These are phyloP conservation scores for Arvicanthis niloticus DNA, from an alignment of 2,113 vertebrate species.

Conservation along the genomic window DNA sequence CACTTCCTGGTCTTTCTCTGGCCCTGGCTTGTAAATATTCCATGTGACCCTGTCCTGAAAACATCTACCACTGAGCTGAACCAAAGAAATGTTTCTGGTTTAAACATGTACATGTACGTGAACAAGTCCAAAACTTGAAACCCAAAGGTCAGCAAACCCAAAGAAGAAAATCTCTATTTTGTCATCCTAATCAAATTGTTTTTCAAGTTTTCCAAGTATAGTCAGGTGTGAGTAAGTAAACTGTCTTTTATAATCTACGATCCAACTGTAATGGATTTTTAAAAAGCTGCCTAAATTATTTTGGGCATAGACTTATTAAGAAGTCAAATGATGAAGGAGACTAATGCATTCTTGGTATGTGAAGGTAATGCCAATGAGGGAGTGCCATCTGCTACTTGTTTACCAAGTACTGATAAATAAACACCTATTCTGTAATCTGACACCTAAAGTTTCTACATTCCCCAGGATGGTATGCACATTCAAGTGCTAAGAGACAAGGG, in stretches of 20 bases:
- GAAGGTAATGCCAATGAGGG: not conserved
- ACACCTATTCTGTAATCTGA: not conserved
- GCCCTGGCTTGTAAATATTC: not conserved
- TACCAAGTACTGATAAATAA: not conserved
- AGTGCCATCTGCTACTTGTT: not conserved
- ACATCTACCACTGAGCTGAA: not conserved
- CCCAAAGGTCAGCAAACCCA: not conserved
- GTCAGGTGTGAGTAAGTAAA: not conserved
- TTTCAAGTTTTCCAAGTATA: not conserved
- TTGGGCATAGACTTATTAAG: not conserved
- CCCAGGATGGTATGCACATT: not conserved
- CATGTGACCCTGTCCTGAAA: not conserved
- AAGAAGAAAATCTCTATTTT: slow-evolving; percentile 15
- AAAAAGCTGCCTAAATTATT: slow-evolving; percentile 3
- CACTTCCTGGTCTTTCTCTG: slow-evolving; percentile 47
- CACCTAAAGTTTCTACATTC: not conserved
- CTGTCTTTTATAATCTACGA: not conserved
- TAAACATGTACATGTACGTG: not conserved
- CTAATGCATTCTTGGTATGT: not conserved
- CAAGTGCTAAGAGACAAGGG: not conserved
- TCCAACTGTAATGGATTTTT: not conserved
- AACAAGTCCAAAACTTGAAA: slow-evolving; percentile 8
- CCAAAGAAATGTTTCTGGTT: not conserved
- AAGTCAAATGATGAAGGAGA: not conserved
- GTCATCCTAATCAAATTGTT: not conserved